Evolutionary conservation across 2,888 invertebrate genomes (phyloP).

Genomic region (Philereme transversata): DNA sequence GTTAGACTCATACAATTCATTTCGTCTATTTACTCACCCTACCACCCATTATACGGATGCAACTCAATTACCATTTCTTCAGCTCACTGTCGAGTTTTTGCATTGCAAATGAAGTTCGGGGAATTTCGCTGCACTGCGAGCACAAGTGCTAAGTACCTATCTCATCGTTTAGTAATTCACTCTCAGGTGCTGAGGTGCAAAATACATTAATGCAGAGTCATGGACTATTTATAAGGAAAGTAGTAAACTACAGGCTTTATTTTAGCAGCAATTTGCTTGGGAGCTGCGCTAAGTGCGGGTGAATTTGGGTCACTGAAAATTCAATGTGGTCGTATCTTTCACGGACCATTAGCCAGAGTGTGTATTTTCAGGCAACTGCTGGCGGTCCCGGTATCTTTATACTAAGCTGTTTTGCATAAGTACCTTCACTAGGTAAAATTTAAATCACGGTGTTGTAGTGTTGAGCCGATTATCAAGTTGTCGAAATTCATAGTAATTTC

Average conservation of each 20-base stretch:
- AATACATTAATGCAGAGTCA: conserved; percentile 23
- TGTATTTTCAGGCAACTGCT: background rate
- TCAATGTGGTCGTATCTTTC: conserved; percentile 14
- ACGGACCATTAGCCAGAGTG: conserved; percentile 18
- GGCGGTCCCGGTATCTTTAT: conserved; percentile 5
- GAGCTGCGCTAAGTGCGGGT: background rate
- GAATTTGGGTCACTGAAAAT: conserved; percentile 13
- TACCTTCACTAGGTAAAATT: background rate
- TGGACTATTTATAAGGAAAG: conserved; percentile 12
- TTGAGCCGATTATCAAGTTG: too few relatives aligned
- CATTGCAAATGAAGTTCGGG: conserved; percentile 30
- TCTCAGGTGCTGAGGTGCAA: conserved; percentile 16
- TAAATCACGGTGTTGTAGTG: too few relatives aligned
- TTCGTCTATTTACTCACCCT: too few relatives aligned
- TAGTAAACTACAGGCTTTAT: conserved; percentile 1
- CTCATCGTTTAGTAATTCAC: conserved; percentile 25
- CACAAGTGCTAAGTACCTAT: conserved; percentile 9
- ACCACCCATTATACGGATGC: conserved; percentile 11
- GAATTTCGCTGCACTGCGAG: conserved; percentile 17
- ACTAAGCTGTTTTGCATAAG: conserved; percentile 1
- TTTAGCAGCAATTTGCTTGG: background rate
- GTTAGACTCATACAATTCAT: too few relatives aligned
- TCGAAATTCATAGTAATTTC: too few relatives aligned
- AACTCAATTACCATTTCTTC: conserved; percentile 20
- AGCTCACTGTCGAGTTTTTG: conserved; percentile 16